phyloP scores from a whole-genome alignment of 2,113 vertebrate genomes.

The Stegastes partitus region DNA sequence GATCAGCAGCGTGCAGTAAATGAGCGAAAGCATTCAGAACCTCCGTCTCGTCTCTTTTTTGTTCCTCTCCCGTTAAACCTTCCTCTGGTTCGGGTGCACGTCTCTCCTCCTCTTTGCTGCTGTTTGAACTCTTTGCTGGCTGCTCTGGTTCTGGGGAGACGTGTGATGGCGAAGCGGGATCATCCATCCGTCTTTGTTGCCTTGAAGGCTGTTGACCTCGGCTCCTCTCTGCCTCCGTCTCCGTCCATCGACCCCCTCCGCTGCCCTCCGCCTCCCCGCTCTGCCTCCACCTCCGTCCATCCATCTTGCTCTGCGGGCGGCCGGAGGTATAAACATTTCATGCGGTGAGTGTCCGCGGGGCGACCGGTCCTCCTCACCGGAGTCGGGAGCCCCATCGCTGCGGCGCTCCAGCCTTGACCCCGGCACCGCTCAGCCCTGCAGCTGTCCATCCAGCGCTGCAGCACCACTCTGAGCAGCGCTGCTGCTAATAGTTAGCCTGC shows the following conservation, averaged over 20 bases:
- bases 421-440: conserved; percentile 31
- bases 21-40: no score
- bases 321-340: conserved; percentile 45
- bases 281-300: neutral
- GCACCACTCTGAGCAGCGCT: neutral
- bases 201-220: conserved; percentile 46
- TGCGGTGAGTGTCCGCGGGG: conserved; percentile 28
- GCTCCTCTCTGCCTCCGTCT: conserved; percentile 27
- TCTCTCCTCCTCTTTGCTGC: neutral
- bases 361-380: conserved; percentile 8
- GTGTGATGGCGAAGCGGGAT: neutral
- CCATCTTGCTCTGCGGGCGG: conserved; percentile 21
- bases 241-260: conserved; percentile 5
- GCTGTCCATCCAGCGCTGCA: conserved; percentile 10
- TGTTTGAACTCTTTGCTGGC: neutral
- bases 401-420: conserved; percentile 22
- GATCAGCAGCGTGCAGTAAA: no score
- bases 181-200: conserved; percentile 27
- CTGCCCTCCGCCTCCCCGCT: neutral
- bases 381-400: conserved; percentile 9
- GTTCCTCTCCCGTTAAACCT: no score
- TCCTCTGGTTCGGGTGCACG: neutral
- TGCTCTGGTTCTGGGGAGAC: neutral
- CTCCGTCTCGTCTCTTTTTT: no score
- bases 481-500: conserved; percentile 15